Evolutionary conservation across 1,140 invertebrate genomes (phyloP), one percentile per base, ranked within the genome.

Genomic region (Bombus superbus): DNA sequence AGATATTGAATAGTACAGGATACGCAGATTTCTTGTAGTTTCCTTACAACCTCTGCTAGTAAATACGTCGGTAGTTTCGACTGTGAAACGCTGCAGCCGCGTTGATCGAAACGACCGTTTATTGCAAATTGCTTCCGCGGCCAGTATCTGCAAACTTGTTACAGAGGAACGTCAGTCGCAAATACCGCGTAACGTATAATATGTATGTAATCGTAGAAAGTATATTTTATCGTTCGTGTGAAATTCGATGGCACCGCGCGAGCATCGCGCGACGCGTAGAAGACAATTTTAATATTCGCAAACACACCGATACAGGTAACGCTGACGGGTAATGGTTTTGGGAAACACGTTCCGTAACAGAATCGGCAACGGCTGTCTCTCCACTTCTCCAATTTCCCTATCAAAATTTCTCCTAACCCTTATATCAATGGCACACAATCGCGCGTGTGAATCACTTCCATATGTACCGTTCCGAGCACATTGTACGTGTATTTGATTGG

Each of bases 321-420:
- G 18, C 18, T 22, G 35, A 25, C 22, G 3, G 15, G 9, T 25
- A 69, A 69, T 25, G 66, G 28, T 69, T 69, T 69, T 25, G 66
- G 66, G 32, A 38, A 69, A 69, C 35, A 22, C 22, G 18, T 38
- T 38, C 9, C 18, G 35, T 25, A 4, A 38, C 9, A 38, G 35
- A 38, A 38, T 38, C 32, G 66, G 15, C 66, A 28, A 59, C 57
- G 57, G 59, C 35, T 9, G 25, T 38, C 22, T 38, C 22, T 38
- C 66, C 38, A 69, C 38, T 69, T 69, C 66, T 69, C 66, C 68
- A 71, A 71, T 71, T 71, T 28, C 10, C 68, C 38, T 71, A 71
- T 40, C 68, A 25, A 40, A 40, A 35, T 40, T 71, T 71, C 38
- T 40, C 38, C 25, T 40, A 40, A 71, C 68, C 68, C 68, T 71